Percentiles rank a stretch among this genome's conserved stretches.
phyloP scores from a whole-genome alignment of 2,113 vertebrate genomes.

The Gymnogyps californianus region DNA sequence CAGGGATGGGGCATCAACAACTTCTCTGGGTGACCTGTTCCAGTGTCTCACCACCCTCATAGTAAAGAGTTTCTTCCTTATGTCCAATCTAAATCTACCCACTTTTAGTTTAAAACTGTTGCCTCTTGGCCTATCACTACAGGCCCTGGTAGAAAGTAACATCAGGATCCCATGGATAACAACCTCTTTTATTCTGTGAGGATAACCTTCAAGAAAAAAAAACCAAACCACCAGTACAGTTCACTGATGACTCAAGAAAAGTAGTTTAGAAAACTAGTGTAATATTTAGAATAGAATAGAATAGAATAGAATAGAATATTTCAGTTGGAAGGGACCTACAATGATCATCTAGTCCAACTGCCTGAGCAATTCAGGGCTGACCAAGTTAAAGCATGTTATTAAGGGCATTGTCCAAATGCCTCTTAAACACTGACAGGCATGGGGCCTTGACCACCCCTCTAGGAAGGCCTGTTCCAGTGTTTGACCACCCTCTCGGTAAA shows the following conservation, averaged over 20 bases:
- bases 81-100: not conserved
- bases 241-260: not conserved
- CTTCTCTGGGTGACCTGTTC: not conserved
- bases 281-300: not conserved
- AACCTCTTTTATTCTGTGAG: not conserved
- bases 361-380: not conserved
- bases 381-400: not conserved
- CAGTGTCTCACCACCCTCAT: fast-evolving
- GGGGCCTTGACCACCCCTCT: not conserved
- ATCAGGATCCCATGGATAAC: not conserved
- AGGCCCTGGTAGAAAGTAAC: not conserved
- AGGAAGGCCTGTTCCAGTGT: not conserved
- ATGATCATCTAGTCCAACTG: not conserved
- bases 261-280: not conserved
- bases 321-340: not conserved
- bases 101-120: not conserved
- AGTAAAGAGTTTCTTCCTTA: not conserved
- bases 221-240: not conserved
- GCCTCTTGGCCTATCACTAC: not conserved
- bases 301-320: not conserved
- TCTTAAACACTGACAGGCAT: not conserved
- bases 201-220: not conserved
- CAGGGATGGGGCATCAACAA: fast-evolving
- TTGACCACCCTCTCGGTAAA: not conserved
- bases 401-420: not conserved